Base-by-base conservation (phyloP, 2,797 vertebrate genomes). In the Psittacula derbiana region DNA sequence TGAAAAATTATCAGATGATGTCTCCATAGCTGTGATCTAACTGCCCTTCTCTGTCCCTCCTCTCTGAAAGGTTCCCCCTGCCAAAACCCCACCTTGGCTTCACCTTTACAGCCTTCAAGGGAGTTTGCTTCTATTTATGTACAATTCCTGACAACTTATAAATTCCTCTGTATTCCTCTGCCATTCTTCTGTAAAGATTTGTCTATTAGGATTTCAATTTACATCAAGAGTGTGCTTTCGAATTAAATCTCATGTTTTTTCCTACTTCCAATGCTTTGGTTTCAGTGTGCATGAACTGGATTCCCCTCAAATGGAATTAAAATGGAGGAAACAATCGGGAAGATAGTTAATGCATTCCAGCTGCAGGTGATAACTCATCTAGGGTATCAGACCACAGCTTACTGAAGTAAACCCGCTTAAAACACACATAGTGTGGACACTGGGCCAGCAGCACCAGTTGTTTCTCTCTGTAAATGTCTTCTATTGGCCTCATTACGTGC, bases 51-150 rank as follows among this genome's bases (percentile, higher is more conserved):
- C 88, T 28, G 16, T 23, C 24, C 3, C 2, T 72, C 12, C 43
- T 50, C 50, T 84, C n/a, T 8, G 17, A 47, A 81, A 53, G 4
- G 15, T 21, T 61, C 7, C 5, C 11, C 3, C 16, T 72, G 46
- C 61, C 65, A 71, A 80, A 81, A 7, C 12, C 2, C 1, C 1
- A 4, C 14, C 16, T 43, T 72, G 24, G 21, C 73, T 73, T 79
- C 92, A 72, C 62, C 83, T 94, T 30, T 75, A 28, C 27, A 82
- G 53, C 18, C 67, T 69, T 57, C 76, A 61, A 74, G 74, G 17
- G 33, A 75, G 30, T 84, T 86, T 72, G 20, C 64, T 93, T 90
- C 88, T 71, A 76, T 89, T 88, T 94, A 66, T 50, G 78, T 88
- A 61, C 47, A 87, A 8, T 33, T 75, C 16, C 23, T 55, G 40